These are phyloP conservation scores for Oncopodura yosiiana DNA, from an alignment of 1,140 invertebrate species.

Conservation along the genomic window DNA sequence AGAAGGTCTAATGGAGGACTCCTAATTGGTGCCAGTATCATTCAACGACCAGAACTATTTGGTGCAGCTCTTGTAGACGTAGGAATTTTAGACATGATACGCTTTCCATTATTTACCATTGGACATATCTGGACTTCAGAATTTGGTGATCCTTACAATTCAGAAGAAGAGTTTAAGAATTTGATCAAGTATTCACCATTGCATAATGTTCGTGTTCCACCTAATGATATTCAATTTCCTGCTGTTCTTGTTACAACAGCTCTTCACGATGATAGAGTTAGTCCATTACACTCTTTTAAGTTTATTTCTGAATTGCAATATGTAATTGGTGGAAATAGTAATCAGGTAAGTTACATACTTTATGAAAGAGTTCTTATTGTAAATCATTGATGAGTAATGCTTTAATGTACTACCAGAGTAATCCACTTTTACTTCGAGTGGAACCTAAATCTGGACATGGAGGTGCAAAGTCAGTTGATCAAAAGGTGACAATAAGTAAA, in stretches of 20 bases:
- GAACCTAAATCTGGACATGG: slow-evolving; percentile 95
- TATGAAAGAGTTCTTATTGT: no score
- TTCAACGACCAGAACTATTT: slow-evolving; percentile 91
- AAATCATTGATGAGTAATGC: no score
- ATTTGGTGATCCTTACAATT: slow-evolving; percentile 80
- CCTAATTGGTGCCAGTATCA: slow-evolving; percentile 80
- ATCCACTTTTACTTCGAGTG: slow-evolving; percentile 76
- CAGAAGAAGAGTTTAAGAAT: slow-evolving; percentile 72
- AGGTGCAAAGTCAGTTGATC: slow-evolving; percentile 70
- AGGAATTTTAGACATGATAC: slow-evolving; percentile 42
- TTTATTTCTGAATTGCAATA: slow-evolving; percentile 80
- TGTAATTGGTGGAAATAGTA: no score
- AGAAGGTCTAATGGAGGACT: slow-evolving; percentile 95
- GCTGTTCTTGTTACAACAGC: slow-evolving; percentile 80
- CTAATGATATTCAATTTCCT: slow-evolving; percentile 61
- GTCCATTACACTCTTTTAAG: slow-evolving; percentile 89
- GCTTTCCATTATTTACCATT: slow-evolving; percentile 96
- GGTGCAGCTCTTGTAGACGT: slow-evolving; percentile 82
- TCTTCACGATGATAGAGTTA: slow-evolving; percentile 52
- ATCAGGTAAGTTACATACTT: no score
- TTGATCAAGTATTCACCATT: slow-evolving; percentile 86
- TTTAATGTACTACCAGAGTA: no score
- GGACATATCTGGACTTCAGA: slow-evolving; percentile 89
- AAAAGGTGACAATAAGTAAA: background rate
- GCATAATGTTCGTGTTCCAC: slow-evolving; percentile 73